Conservation (phyloP, 2,113 vertebrate species). For the Colinus virginianus region DNA sequence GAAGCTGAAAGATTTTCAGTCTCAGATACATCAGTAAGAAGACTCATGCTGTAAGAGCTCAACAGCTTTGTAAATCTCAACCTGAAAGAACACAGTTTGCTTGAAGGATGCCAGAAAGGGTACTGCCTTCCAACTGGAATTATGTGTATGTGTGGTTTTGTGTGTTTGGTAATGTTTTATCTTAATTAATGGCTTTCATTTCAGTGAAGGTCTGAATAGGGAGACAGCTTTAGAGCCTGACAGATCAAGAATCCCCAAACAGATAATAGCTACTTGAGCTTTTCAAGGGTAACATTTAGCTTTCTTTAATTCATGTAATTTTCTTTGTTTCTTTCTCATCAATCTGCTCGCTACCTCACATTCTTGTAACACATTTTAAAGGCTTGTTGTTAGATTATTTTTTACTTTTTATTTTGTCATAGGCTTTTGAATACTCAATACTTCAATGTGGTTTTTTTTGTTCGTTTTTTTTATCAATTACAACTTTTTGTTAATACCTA, state of each 20-base stretch:
- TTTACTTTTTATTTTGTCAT: background rate
- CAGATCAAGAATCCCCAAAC: background rate
- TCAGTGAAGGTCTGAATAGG: background rate
- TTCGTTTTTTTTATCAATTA: background rate
- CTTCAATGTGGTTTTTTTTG: fast-evolving
- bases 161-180: background rate
- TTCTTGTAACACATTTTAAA: background rate
- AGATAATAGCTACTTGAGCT: background rate
- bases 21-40: background rate
- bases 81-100: background rate
- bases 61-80: background rate
- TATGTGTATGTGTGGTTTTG: fast-evolving
- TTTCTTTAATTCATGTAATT: background rate
- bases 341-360: background rate
- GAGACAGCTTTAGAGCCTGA: background rate
- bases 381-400: background rate
- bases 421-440: background rate
- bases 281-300: background rate
- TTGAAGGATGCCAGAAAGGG: background rate
- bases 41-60: background rate
- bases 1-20: constrained; percentile 1
- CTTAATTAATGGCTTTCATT: background rate
- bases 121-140: background rate
- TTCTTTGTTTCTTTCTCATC: background rate
- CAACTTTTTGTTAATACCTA: background rate